These are phyloP conservation scores for Nixonia krombeini DNA, from an alignment of 1,140 invertebrate species.

Conservation along the genomic window DNA sequence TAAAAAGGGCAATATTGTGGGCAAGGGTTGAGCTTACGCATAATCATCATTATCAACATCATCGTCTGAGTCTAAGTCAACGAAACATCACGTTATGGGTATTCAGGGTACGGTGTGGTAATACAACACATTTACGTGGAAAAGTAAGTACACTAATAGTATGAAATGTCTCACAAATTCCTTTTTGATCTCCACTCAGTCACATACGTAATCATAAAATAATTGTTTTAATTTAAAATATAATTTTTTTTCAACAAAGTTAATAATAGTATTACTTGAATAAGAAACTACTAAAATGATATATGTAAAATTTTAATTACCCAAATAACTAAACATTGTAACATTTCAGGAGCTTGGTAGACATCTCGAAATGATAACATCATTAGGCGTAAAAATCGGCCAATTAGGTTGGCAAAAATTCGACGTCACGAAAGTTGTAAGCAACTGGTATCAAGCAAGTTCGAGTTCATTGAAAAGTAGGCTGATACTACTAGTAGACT, in stretches of 20 bases:
- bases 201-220: too few species aligned
- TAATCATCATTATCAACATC: conserved; percentile 68
- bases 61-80: conserved; percentile 65
- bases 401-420: conserved; percentile 88
- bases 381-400: conserved; percentile 78
- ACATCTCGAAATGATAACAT: conserved; percentile 77
- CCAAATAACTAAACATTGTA: not conserved
- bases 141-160: too few species aligned
- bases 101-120: conserved; percentile 75
- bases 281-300: too few species aligned
- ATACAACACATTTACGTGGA: conserved; percentile 74
- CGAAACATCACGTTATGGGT: conserved; percentile 78
- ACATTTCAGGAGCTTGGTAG: conserved; percentile 62
- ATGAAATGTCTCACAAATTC: too few species aligned
- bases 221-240: too few species aligned
- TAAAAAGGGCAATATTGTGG: conserved; percentile 83
- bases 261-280: too few species aligned
- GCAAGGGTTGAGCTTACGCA: conserved; percentile 78
- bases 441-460: conserved; percentile 77
- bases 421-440: conserved; percentile 84
- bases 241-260: too few species aligned
- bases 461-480: conserved; percentile 72
- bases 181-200: too few species aligned
- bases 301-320: too few species aligned
- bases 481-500: conserved; percentile 86